Evolutionary conservation across 1,140 invertebrate genomes (phyloP).

Genomic region (Ooceraea biroi): DNA sequence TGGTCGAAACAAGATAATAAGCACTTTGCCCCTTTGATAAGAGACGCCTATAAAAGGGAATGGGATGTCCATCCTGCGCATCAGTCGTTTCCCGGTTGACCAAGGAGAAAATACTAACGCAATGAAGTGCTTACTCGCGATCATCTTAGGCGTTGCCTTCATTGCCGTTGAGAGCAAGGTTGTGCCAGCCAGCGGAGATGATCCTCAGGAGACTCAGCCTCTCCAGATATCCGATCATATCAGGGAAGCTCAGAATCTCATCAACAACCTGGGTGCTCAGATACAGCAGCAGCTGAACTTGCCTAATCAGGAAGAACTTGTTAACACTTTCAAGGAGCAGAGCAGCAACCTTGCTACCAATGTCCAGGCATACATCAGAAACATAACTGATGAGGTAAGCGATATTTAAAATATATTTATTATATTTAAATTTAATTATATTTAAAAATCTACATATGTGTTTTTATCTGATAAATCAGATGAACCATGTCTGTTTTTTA

Average conservation of each 20-base stretch:
- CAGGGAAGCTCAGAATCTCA: constrained; percentile 70
- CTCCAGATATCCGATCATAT: constrained; percentile 69
- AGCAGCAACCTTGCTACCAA: constrained; percentile 74
- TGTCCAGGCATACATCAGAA: constrained; percentile 73
- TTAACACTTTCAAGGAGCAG: constrained; percentile 76
- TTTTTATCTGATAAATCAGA: background rate
- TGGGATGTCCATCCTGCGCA: constrained; percentile 38
- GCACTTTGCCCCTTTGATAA: constrained; percentile 81
- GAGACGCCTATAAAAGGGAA: constrained; percentile 79
- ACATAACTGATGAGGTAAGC: constrained; percentile 76
- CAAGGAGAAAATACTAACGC: constrained; percentile 40
- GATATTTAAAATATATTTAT: background rate
- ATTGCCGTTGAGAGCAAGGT: constrained; percentile 28
- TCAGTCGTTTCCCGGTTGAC: constrained; percentile 72
- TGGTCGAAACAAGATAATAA: constrained; percentile 66
- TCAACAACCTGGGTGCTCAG: constrained; percentile 71
- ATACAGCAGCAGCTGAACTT: constrained; percentile 75
- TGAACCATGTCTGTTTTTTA: no score
- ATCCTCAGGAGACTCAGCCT: constrained; percentile 50
- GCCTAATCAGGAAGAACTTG: constrained; percentile 74
- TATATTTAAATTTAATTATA: background rate
- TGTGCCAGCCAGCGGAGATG: constrained; percentile 18
- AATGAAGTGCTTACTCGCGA: constrained; percentile 74
- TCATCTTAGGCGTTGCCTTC: constrained; percentile 62
- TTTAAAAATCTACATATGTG: background rate